These are phyloP conservation scores for Muschampia plurimacula DNA, from an alignment of 2,888 invertebrate genomes.

Conservation along the genomic window DNA sequence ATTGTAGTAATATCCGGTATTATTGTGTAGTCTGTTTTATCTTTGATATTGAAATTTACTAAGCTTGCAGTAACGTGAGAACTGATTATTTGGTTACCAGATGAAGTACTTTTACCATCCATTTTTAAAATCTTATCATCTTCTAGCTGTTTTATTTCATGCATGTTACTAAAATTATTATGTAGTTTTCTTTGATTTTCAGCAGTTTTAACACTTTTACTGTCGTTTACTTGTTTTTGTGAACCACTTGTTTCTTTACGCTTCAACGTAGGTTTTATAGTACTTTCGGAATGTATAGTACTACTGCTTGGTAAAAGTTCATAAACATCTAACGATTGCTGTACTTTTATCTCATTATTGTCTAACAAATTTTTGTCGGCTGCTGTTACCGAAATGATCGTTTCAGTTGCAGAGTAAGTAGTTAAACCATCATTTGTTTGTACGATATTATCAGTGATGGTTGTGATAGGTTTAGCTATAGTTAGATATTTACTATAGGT, in stretches of 20 bases:
- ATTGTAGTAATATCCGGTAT: slow-evolving; percentile 1
- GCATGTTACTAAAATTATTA: slow-evolving; percentile 62
- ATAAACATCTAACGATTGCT: slow-evolving; percentile 21
- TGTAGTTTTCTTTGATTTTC: slow-evolving; percentile 77
- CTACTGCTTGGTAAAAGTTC: slow-evolving; percentile 70
- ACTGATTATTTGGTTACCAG: neutral
- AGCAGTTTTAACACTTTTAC: slow-evolving; percentile 74
- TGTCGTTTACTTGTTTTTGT: slow-evolving; percentile 60
- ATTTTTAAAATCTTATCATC: slow-evolving; percentile 13
- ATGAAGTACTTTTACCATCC: slow-evolving; percentile 9
- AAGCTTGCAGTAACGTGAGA: neutral
- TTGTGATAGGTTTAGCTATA: neutral
- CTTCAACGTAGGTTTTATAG: slow-evolving; percentile 62
- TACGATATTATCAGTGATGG: neutral
- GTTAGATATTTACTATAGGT: neutral
- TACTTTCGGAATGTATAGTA: slow-evolving; percentile 70
- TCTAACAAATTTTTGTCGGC: slow-evolving; percentile 45
- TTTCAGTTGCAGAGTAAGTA: slow-evolving; percentile 45
- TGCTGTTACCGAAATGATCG: slow-evolving; percentile 37
- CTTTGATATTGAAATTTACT: neutral
- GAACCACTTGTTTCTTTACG: slow-evolving; percentile 54
- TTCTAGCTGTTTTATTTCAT: slow-evolving; percentile 4
- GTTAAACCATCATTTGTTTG: neutral
- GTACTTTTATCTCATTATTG: slow-evolving; percentile 13
- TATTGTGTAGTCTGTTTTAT: neutral